Base-by-base conservation (phyloP, 2,888 invertebrate species). In the Cerceris ruficornis region DNA sequence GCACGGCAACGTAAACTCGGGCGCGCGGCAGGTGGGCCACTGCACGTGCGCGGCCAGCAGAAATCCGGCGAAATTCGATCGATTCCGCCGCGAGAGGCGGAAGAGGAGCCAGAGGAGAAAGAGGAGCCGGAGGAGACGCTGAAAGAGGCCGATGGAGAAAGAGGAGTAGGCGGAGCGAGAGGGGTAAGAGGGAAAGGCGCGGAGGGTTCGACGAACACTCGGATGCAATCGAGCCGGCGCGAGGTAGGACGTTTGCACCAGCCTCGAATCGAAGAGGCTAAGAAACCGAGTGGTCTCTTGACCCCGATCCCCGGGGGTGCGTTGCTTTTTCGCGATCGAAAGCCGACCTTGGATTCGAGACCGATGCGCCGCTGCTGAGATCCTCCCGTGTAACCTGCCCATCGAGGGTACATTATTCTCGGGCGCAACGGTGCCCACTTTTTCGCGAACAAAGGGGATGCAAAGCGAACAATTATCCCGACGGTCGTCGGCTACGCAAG, bases 61-160 rank as follows among this genome's bases (percentile, higher is more conserved):
- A 85, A 84, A 85, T 84, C 85, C 82, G 82, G 72, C 76, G 72
- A 85, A 85, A 85, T 83, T 85, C 83, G 85, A 85, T 84, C 84
- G 83, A 84, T 84, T 85, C 78, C 58, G 39, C 43, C 49, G 69
- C 46, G 67, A 72, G 75, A 75, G 58, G 72, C 69, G 69, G 77
- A 76, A 81, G 28, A 28, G 28, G 28, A 28, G 28, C 28, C 28
- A 28, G 28, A 28, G 28, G 28, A 28, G 28, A 28, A 28, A 28
- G 28, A 28, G 28, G 28, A 28, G 28, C 28, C 28, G 28, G 28
- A 2, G 28, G 28, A 28, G 28, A 28, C 28, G 28, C 28, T 28
- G 28, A 28, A 28, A 28, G 28, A 28, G 28, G 28, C 28, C 28
- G 28, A 28, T 28, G 28, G 28, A 28, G 4, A 28, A 28, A 28